Evolutionary conservation across 2,797 vertebrate species (phyloP), one percentile per base, ranked within the genome.

Genomic region (Characodon lateralis): DNA sequence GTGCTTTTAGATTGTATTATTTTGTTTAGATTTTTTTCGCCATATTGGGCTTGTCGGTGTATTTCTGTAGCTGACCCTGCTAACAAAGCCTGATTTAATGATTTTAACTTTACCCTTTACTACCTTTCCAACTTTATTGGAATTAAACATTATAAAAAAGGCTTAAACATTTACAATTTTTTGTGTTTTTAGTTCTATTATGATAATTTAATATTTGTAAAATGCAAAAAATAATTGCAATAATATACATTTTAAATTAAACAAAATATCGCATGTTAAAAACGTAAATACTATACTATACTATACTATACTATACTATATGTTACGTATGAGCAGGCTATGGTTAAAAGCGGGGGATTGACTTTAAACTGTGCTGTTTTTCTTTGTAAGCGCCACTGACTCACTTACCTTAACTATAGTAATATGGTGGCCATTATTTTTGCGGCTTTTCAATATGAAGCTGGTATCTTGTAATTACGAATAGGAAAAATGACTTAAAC

Each of bases 331-430:
- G 18, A 9, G 28, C 14, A 28, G 28, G 2, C 31, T 0, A 22
- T 65, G 10, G 12, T 46, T 22, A 16, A 73, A 58, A 35, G 72
- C 24, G 3, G n/a, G n/a, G 55, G n/a, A 3, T 12, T 59, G 0
- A 0, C 1, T 20, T 58, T 75, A 6, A 75, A 56, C 0, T 53
- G 35, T 4, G 78, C 39, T 63, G 5, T 20, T 26, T 74, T 39
- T 90, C 91, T 93, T 56, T 91, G 89, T 76, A 51, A 12, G 8
- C 8, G 48, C 2, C n/a, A 28, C 28, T 71, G 9, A 59, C 4
- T 13, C 1, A 13, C 48, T 81, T 90, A 90, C 89, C 88, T 0
- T 89, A 93, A 91, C 10, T 71, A 20, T 41, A 0, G 0, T 84
- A 79, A 63, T 84, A 79, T 1, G 1, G 0, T 1, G 0, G 6